phyloP scores from a whole-genome alignment of 2,888 invertebrate species.

The Latrodectus elegans region DNA sequence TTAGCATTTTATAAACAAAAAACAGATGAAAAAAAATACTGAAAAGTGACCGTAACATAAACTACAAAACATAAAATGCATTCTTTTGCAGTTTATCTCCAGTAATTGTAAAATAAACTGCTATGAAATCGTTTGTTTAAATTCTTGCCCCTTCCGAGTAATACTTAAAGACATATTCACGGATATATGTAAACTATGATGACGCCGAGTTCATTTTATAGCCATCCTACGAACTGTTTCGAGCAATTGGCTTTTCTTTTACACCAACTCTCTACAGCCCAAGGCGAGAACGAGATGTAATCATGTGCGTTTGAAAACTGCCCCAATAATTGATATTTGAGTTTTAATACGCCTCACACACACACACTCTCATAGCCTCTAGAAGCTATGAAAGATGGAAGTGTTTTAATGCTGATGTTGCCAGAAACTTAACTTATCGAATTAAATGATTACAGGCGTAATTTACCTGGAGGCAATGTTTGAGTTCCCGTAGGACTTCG shows the following conservation, averaged over 20 bases:
- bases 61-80: too few relatives aligned
- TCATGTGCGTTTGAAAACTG: neutral
- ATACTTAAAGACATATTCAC: neutral
- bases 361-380: constrained; percentile 3
- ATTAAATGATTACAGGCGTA: constrained; percentile 48
- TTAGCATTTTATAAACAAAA: too few relatives aligned
- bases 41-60: too few relatives aligned
- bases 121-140: too few relatives aligned
- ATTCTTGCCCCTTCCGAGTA: neutral
- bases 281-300: neutral
- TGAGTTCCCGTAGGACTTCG: constrained; percentile 12
- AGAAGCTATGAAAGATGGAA: constrained; percentile 28
- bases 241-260: neutral
- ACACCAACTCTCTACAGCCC: neutral
- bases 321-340: constrained; percentile 29
- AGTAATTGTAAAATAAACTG: too few relatives aligned
- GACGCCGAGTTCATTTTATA: neutral
- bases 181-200: neutral
- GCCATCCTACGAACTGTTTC: neutral
- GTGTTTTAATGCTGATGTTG: constrained; percentile 48
- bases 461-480: constrained; percentile 41
- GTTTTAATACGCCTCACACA: constrained; percentile 32
- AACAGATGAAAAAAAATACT: too few relatives aligned
- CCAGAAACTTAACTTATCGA: constrained; percentile 47
- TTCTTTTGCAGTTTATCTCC: too few relatives aligned